phyloP scores from a whole-genome alignment of 2,888 invertebrate genomes.

The Plagodis dolabraria region DNA sequence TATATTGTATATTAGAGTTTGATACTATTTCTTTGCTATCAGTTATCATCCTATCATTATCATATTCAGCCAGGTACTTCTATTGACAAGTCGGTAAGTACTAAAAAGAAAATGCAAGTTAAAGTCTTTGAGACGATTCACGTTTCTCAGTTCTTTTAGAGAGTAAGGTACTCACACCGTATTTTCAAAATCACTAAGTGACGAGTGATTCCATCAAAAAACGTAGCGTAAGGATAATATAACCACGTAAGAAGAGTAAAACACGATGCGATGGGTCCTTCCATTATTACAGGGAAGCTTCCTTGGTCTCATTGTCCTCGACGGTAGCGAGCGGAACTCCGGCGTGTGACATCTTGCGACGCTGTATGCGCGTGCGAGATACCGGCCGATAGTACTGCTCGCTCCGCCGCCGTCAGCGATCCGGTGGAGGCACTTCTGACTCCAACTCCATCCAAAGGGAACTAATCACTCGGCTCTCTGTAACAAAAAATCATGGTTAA shows the following conservation, averaged over 20 bases:
- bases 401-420: constrained; percentile 82
- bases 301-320: constrained; percentile 46
- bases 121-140: constrained; percentile 11
- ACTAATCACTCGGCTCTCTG: constrained; percentile 70
- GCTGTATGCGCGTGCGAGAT: constrained; percentile 72
- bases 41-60: no score
- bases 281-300: constrained; percentile 51
- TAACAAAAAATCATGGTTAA: background rate
- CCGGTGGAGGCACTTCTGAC: constrained; percentile 69
- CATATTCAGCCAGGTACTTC: background rate
- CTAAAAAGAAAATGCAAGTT: background rate
- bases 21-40: no score
- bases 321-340: constrained; percentile 73
- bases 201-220: background rate
- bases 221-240: background rate
- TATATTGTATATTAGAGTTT: no score
- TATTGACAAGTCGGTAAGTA: background rate
- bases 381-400: constrained; percentile 83
- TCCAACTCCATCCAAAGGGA: constrained; percentile 80
- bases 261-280: constrained; percentile 1
- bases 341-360: constrained; percentile 79
- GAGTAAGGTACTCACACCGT: background rate
- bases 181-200: background rate
- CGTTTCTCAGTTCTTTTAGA: background rate
- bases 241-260: background rate